Evolutionary conservation across 2,888 invertebrate genomes (phyloP), one percentile per base, ranked within the genome.

Genomic region (Tinea pellionella): DNA sequence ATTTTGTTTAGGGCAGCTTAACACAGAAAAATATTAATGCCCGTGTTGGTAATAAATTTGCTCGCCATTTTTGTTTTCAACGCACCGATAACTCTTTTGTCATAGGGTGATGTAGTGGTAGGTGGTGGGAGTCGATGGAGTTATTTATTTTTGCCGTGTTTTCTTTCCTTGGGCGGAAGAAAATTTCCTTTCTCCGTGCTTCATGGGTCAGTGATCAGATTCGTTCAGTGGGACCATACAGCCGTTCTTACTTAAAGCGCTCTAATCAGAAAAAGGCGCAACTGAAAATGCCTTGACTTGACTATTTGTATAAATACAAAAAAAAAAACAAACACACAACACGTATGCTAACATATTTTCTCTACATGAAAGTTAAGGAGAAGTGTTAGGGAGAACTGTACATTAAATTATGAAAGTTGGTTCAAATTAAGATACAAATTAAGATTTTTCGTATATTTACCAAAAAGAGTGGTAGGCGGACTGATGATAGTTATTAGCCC

Each of bases 1-100:
- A 55, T 55, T 55, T 24, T 55, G 55, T 18, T 24, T 16, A 19
- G 12, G 55, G 29, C 30, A 57, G 57, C 32, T n/a, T 32, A 57
- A 57, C 32, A 57, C 15, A 15, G 13, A 32, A 32, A 57, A 57
- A 57, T 57, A 57, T 57, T 57, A 57, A 57, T 57, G 57, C 24
- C 2, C 9, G 57, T 32, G 29, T 15, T 57, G 15, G 32, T 30
- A 67, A 80, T 87, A 87, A 86, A 87, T 87, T 85, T 84, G 73
- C 68, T 75, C 74, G 83, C 80, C 87, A 87, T 87, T 87, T 87
- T 86, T 87, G 87, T 87, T 87, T 85, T 87, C 87, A 86, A 85
- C 87, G 87, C 85, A 86, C 84, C 86, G 84, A 86, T 87, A 87
- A 87, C 87, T 87, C 87, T 87, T 87, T 87, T 87, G 86, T 87